Percentiles rank a stretch among this genome's conserved stretches.
phyloP scores from a whole-genome alignment of 2,797 vertebrate genomes.

The Sebastes diploproa region DNA sequence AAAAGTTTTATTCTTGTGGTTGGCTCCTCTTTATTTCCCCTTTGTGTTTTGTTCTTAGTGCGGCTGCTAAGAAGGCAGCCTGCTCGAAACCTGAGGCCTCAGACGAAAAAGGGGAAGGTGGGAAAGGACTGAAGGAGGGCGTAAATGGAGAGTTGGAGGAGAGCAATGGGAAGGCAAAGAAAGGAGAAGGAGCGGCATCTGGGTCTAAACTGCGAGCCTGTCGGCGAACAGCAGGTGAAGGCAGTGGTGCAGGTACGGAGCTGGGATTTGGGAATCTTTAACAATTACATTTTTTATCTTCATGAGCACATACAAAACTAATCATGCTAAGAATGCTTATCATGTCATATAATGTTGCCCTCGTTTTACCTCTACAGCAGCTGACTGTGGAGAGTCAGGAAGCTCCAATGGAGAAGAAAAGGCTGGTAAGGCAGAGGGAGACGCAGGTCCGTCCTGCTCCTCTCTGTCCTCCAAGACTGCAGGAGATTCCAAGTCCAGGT shows the following conservation, averaged over 20 bases:
- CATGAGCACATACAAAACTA: not conserved
- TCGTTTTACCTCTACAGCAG: not conserved
- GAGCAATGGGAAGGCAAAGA: slow-evolving; percentile 84
- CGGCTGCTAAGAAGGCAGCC: slow-evolving; percentile 78
- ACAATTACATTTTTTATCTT: not conserved
- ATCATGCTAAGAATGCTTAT: too few species aligned
- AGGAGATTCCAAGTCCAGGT: slow-evolving; percentile 92
- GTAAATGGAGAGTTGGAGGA: slow-evolving; percentile 81
- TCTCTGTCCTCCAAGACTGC: slow-evolving; percentile 86
- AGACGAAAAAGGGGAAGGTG: slow-evolving; percentile 76
- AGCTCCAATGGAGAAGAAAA: slow-evolving; percentile 83
- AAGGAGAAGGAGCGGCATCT: slow-evolving; percentile 36
- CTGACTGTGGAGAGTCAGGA: slow-evolving; percentile 57
- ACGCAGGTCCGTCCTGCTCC: slow-evolving; percentile 96
- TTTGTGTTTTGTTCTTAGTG: slow-evolving; percentile 40
- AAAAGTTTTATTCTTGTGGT: not conserved
- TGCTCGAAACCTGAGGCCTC: slow-evolving; percentile 56
- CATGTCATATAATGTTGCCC: too few species aligned
- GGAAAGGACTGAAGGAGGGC: slow-evolving; percentile 82
- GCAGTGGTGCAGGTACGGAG: slow-evolving; percentile 50
- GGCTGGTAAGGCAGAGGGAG: slow-evolving; percentile 84
- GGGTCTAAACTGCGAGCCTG: slow-evolving; percentile 80
- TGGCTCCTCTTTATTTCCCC: not conserved
- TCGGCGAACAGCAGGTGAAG: slow-evolving; percentile 70
- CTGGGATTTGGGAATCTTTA: not conserved